phyloP scores from a whole-genome alignment of 53 echinoderm and acorn worm species.

The Actinopyga echinites region DNA sequence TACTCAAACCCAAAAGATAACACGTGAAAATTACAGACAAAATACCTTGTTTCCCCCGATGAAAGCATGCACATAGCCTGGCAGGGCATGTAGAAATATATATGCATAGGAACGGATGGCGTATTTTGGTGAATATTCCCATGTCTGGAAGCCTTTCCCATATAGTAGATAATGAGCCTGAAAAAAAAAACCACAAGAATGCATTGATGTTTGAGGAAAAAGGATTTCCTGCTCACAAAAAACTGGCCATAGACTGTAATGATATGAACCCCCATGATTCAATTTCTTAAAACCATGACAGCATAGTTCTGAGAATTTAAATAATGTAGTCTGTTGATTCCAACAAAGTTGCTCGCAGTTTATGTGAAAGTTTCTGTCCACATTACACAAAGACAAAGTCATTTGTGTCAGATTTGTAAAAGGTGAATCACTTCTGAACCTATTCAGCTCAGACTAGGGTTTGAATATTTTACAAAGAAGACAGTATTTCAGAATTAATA shows the following conservation, averaged over 20 bases:
- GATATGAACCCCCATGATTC: background rate
- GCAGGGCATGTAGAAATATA: constrained; percentile 77
- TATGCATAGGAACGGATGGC: constrained; percentile 96
- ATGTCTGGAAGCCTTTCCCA: constrained; percentile 92
- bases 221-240: too few species aligned
- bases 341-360: background rate
- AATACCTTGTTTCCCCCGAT: constrained; percentile 83
- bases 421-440: too few species aligned
- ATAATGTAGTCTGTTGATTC: background rate
- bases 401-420: too few species aligned
- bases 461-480: too few species aligned
- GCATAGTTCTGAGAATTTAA: background rate
- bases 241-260: background rate
- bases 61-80: constrained; percentile 72
- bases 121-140: constrained; percentile 94
- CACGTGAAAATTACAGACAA: background rate
- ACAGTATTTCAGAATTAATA: too few species aligned
- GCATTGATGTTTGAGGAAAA: too few species aligned
- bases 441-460: too few species aligned
- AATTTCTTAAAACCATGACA: background rate
- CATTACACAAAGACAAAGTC: too few species aligned
- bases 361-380: too few species aligned
- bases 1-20: too few species aligned
- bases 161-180: constrained; percentile 86
- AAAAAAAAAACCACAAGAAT: background rate